Evolutionary conservation across 2,888 invertebrate genomes (phyloP), one percentile per base, ranked within the genome.

Genomic region (Latrodectus elegans): DNA sequence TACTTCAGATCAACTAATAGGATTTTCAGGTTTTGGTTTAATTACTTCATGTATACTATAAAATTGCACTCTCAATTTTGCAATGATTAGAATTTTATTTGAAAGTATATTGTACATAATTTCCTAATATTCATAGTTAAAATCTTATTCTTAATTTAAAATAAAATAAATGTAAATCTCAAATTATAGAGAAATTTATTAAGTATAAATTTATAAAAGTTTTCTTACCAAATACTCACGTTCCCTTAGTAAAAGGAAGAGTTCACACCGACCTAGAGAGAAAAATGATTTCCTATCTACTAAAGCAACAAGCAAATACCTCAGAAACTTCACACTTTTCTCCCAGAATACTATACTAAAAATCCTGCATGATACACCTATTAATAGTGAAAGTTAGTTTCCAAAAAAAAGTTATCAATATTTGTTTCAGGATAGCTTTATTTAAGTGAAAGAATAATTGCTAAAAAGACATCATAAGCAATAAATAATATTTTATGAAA

Each of bases 191-290:
- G 6, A 38, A 38, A 38, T 6, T 6, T 38, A 2, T 6, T 38
- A 38, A 38, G 38, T 6, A 38, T 6, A 38, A 60, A 55, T 74
- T 26, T 26, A 9, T 22, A 9, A 52, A 14, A 53, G 10, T 22
- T 53, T 38, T 51, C 73, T 85, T 77, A 87, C 86, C 77, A 26
- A 26, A 55, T 77, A 87, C 70, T 87, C 86, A 22, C 22, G 64
- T 51, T 87, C 77, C 11, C 53, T 49, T 14, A 87, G 0, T 4
- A 87, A 55, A 17, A 87, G 38, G 38, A 87, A 81, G 38, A 87
- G 64, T 49, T 87, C 86, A 82, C 86, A 87, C 6, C 86, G 70
- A 51, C 86, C 86, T 26, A 70, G 72, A 8, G 72, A 68, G 52
- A 87, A 87, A 15, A 87, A 11, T 0, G 81, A 67, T 49, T 51